Base-by-base conservation (phyloP, 53 echinoderm and acorn worm species). In the Antedon mediterranea region DNA sequence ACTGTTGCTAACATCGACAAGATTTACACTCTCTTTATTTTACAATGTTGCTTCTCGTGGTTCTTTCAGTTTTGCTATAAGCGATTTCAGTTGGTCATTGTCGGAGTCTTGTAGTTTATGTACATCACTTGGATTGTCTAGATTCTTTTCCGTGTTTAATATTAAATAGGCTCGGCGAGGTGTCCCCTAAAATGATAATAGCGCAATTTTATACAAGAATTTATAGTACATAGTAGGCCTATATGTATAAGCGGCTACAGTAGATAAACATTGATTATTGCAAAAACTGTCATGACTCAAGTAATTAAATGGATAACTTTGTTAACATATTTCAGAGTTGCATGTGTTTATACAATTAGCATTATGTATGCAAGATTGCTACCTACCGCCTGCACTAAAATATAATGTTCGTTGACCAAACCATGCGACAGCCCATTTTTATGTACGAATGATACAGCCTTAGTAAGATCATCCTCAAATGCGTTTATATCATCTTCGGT, bases 391-490 rank as follows among this genome's bases (percentile, higher is more conserved):
- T 57, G 57, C 20, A 57, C 57, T 57, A 57, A 57, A 57, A 57
- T 57, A 2, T 3, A 85, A 74, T 89, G 86, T 41, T 91, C 95
- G 27, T 89, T 81, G 4, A 95, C 79, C 43, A 82, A 81, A n/a
- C 91, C 91, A 73, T 95, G 95, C 6, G 86, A 84, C 30, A 87
- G 79, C 29, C 89, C 91, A 78, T 85, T 85, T 78, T 84, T 83
- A 74, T 95, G 95, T 3, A 95, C 85, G 79, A 95, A 91, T 31
- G 89, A 91, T 28, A 95, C 84, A 27, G 95, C 95, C 34, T 83
- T 78, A 29, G 83, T 85, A 41, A 95, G 37, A 74, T 95, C 95
- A 11, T 84, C 79, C 43, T 91, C 95, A 34, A 95, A 89, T 23
- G 82, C 85, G 34, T 81, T 85, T 33, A 89, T 85, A 32, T 85